These are phyloP conservation scores for Noctua pronuba DNA, from an alignment of 2,888 invertebrate species.

Conservation along the genomic window DNA sequence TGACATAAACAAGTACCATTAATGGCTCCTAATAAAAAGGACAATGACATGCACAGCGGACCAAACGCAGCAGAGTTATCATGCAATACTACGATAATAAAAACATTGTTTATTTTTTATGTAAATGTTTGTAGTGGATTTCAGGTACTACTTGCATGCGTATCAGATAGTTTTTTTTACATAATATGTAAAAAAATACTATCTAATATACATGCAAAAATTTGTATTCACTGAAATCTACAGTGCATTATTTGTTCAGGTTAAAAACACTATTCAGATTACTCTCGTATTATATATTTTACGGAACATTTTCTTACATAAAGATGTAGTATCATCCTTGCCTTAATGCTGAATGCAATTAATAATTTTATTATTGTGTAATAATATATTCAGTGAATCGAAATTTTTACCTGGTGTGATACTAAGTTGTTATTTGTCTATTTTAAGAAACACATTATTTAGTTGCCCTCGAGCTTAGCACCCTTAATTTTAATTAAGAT, in stretches of 20 bases:
- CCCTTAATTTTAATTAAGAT: neutral
- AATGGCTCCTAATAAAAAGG: slow-evolving; percentile 30
- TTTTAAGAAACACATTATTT: neutral
- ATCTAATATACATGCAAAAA: too few species aligned
- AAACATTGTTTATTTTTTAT: slow-evolving; percentile 7
- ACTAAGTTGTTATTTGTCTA: neutral
- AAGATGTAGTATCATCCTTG: too few species aligned
- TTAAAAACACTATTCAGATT: too few species aligned
- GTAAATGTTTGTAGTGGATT: neutral
- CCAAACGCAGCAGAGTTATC: neutral
- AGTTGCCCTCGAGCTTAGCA: neutral
- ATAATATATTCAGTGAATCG: neutral
- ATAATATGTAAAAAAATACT: too few species aligned
- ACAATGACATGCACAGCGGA: slow-evolving; percentile 25
- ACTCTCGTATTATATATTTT: too few species aligned
- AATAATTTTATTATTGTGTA: too few species aligned
- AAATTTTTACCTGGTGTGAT: neutral
- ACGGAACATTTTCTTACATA: too few species aligned
- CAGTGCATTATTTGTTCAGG: too few species aligned
- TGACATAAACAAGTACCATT: slow-evolving; percentile 18
- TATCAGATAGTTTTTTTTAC: neutral
- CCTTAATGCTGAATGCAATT: too few species aligned
- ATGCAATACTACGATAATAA: neutral
- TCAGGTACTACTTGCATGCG: neutral
- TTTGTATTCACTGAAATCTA: too few species aligned